Conservation (phyloP, 2,797 vertebrate species). For the Heliangelus exortis region DNA sequence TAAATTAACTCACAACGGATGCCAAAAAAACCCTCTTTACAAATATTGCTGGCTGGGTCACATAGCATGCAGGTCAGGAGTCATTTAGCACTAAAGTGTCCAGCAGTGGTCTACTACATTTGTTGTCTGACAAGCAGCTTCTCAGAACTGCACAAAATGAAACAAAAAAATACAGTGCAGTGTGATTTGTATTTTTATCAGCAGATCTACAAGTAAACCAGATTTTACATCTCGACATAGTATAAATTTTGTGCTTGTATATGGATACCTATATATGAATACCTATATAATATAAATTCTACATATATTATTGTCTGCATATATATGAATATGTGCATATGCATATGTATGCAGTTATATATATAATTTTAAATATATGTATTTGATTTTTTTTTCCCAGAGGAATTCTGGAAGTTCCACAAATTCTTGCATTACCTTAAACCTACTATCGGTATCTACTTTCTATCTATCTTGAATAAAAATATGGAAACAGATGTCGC, state of each 20-base stretch:
- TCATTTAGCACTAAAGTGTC: neutral
- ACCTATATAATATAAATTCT: neutral
- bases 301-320: neutral
- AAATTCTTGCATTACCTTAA: neutral
- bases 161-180: neutral
- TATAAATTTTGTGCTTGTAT: neutral
- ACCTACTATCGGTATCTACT: neutral
- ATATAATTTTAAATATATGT: neutral
- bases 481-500: neutral
- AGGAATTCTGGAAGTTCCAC: neutral
- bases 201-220: neutral
- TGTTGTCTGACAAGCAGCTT: neutral
- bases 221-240: neutral
- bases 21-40: neutral
- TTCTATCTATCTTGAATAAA: neutral
- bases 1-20: neutral
- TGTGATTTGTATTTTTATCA: neutral
- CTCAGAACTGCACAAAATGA: neutral
- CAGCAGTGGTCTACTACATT: neutral
- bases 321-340: neutral
- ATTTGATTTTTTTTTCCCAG: neutral
- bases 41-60: neutral
- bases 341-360: neutral
- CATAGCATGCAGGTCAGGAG: neutral
- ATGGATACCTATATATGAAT: neutral